Percentiles rank a stretch among this genome's conserved stretches.
Conservation (phyloP, 2,113 vertebrate species). For the Lamprologus ornatipinnis region DNA sequence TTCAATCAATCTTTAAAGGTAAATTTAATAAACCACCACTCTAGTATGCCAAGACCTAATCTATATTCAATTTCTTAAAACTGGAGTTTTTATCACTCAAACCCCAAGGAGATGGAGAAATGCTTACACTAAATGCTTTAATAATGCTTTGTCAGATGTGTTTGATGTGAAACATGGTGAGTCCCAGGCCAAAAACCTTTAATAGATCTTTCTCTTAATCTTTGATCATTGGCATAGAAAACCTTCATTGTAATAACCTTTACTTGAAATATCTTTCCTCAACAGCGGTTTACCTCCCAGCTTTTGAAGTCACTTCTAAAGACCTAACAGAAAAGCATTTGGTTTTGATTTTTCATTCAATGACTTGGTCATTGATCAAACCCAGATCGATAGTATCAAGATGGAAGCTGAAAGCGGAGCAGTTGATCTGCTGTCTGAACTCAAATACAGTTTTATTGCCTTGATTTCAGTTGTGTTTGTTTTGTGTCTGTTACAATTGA, state of each 20-base stretch:
- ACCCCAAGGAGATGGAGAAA: not conserved
- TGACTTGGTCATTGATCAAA: not conserved
- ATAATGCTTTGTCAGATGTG: not conserved
- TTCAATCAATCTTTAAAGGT: not conserved
- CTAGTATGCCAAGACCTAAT: not conserved
- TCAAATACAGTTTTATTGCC: not conserved
- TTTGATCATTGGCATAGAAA: not conserved
- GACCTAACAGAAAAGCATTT: constrained; percentile 1
- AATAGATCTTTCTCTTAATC: not conserved
- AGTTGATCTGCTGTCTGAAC: not conserved
- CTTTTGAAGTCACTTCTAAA: not conserved
- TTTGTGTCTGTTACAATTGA: not conserved
- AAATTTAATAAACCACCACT: not conserved
- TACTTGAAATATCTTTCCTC: not conserved
- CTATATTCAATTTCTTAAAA: not conserved
- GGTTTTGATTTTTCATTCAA: constrained; percentile 15
- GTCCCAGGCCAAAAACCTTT: not conserved
- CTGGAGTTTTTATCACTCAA: not conserved
- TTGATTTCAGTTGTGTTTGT: not conserved
- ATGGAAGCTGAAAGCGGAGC: not conserved
- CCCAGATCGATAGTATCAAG: not conserved
- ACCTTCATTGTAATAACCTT: not conserved
- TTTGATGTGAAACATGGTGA: not conserved
- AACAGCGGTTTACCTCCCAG: not conserved
- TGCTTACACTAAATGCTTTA: not conserved